These are phyloP conservation scores for Balanococcus diminutus DNA, from an alignment of 2,888 invertebrate genomes.

Conservation along the genomic window DNA sequence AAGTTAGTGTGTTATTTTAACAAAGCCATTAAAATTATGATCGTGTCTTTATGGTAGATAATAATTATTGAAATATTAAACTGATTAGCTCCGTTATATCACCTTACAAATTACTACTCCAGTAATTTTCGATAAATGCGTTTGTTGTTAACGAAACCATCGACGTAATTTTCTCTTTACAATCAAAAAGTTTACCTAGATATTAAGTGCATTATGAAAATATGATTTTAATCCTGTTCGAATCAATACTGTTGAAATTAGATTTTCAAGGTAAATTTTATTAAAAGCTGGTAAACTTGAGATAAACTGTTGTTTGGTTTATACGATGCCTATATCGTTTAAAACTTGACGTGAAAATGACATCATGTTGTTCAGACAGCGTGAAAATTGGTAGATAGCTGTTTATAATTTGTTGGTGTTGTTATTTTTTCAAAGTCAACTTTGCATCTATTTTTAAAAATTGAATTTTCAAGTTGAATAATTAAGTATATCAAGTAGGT, in stretches of 20 bases:
- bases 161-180: background rate
- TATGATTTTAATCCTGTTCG: background rate
- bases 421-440: no score
- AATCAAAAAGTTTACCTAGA: constrained; percentile 24
- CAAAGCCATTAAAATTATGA: constrained; percentile 41
- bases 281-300: background rate
- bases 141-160: background rate
- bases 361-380: no score
- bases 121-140: constrained; percentile 29
- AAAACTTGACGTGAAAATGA: no score
- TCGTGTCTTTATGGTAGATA: constrained; percentile 42
- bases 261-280: background rate
- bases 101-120: constrained; percentile 13
- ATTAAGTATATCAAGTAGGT: no score
- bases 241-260: background rate
- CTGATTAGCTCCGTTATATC: constrained; percentile 33
- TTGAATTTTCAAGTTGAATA: no score
- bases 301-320: background rate
- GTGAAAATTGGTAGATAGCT: no score
- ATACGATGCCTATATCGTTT: background rate
- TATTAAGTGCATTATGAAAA: background rate
- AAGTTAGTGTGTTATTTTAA: constrained; percentile 42
- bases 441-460: no score
- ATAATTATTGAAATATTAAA: constrained; percentile 40
- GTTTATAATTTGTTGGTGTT: no score